A percentile compares a stretch with the other conserved stretches of the same genome.
Conservation (phyloP, 2,888 invertebrate species). For the Polyommatus icarus region DNA sequence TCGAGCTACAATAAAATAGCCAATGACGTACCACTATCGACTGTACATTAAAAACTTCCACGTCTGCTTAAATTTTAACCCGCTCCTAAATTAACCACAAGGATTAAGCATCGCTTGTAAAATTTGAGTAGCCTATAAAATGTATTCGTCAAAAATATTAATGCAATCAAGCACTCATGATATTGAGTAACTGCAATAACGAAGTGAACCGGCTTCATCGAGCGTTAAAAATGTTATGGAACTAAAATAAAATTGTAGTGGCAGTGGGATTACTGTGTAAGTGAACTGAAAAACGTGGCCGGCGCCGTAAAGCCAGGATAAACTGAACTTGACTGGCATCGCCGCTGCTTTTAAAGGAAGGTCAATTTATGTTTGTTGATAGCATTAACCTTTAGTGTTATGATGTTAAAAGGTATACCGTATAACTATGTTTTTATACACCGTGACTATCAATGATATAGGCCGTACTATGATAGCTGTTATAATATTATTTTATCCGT, state of each 20-base stretch:
- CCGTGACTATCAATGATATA: background rate
- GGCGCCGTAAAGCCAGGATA: background rate
- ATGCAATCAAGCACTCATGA: background rate
- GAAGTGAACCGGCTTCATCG: background rate
- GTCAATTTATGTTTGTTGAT: background rate
- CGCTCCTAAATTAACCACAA: background rate
- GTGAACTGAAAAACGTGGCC: conserved; percentile 12
- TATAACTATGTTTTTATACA: background rate
- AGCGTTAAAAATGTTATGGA: conserved; percentile 14
- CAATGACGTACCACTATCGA: background rate
- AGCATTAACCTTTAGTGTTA: conserved; percentile 10
- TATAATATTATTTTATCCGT: background rate
- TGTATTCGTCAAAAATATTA: background rate
- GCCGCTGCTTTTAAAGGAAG: background rate
- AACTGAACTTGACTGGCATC: background rate
- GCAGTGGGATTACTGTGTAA: conserved; percentile 16
- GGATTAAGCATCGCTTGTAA: background rate
- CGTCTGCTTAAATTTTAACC: background rate
- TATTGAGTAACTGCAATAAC: background rate
- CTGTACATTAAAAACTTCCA: background rate
- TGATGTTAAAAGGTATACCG: background rate
- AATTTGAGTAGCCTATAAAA: background rate
- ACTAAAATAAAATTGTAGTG: conserved; percentile 14
- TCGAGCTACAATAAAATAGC: background rate
- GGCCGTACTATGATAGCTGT: background rate